These are phyloP conservation scores for Allophyes oxyacanthae DNA, from an alignment of 2,888 invertebrate species.

Conservation along the genomic window DNA sequence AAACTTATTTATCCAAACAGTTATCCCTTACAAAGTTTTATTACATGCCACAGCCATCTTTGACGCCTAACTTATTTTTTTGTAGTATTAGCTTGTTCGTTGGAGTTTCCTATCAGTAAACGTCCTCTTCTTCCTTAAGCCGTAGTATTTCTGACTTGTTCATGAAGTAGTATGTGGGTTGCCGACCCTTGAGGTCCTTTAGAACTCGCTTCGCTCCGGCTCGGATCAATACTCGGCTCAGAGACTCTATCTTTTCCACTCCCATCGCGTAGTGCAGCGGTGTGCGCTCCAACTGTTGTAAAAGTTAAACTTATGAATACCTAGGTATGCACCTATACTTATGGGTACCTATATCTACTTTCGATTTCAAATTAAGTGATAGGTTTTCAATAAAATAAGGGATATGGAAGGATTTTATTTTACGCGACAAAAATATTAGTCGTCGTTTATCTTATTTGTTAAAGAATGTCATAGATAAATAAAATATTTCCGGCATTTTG, in stretches of 20 bases:
- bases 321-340: neutral
- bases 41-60: constrained; percentile 61
- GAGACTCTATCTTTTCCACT: constrained; percentile 94
- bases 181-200: constrained; percentile 96
- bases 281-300: constrained; percentile 94
- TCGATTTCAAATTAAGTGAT: no score
- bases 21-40: constrained; percentile 50
- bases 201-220: constrained; percentile 95
- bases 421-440: no score
- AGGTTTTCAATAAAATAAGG: no score
- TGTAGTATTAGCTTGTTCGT: neutral
- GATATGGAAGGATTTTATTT: no score
- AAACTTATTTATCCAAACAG: constrained; percentile 42
- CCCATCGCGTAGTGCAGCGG: constrained; percentile 98
- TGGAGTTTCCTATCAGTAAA: constrained; percentile 75
- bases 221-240: constrained; percentile 94
- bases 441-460: no score
- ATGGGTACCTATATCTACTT: no score
- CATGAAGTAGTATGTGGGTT: constrained; percentile 97
- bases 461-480: no score
- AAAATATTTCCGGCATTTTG: no score
- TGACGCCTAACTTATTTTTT: constrained; percentile 40
- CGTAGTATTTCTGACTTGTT: constrained; percentile 96
- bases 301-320: neutral
- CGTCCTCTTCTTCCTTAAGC: constrained; percentile 95